Conservation (phyloP, 2,888 invertebrate genomes). For the Meiosimyza platycephala region DNA sequence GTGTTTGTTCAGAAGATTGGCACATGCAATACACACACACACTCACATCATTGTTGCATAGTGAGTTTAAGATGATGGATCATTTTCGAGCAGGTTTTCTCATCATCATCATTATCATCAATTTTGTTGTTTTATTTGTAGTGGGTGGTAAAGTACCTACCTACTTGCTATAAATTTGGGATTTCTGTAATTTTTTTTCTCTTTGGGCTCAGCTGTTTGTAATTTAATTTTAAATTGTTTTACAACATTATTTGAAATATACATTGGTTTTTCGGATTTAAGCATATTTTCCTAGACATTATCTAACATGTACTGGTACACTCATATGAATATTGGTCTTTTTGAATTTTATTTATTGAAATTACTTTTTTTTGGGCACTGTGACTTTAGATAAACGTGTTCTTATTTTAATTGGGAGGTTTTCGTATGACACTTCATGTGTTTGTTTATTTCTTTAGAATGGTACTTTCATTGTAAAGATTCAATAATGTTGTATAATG, state of each 20-base stretch:
- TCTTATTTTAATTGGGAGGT: too few relatives aligned
- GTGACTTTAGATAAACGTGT: too few relatives aligned
- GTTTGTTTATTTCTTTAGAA: too few relatives aligned
- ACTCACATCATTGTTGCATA: slow-evolving; percentile 18
- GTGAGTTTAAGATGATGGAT: slow-evolving; percentile 40
- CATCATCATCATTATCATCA: slow-evolving; percentile 34
- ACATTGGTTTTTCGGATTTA: slow-evolving; percentile 29
- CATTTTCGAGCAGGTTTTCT: slow-evolving; percentile 36
- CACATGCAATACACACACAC: slow-evolving; percentile 27
- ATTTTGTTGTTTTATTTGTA: slow-evolving; percentile 8
- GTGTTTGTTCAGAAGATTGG: slow-evolving; percentile 44
- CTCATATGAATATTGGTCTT: too few relatives aligned
- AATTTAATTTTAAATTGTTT: slow-evolving; percentile 42
- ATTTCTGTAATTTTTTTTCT: neutral
- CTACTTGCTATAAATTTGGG: neutral
- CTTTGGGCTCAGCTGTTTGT: slow-evolving; percentile 39
- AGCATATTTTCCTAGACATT: too few relatives aligned
- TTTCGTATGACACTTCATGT: too few relatives aligned
- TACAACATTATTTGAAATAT: slow-evolving; percentile 39
- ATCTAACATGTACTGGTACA: too few relatives aligned
- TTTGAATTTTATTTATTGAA: too few relatives aligned
- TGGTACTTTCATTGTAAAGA: too few relatives aligned
- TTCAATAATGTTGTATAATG: too few relatives aligned
- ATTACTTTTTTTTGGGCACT: too few relatives aligned
- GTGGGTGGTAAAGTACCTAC: neutral